Conservation (phyloP, 2,888 invertebrate genomes). For the Ditula angustiorana region DNA sequence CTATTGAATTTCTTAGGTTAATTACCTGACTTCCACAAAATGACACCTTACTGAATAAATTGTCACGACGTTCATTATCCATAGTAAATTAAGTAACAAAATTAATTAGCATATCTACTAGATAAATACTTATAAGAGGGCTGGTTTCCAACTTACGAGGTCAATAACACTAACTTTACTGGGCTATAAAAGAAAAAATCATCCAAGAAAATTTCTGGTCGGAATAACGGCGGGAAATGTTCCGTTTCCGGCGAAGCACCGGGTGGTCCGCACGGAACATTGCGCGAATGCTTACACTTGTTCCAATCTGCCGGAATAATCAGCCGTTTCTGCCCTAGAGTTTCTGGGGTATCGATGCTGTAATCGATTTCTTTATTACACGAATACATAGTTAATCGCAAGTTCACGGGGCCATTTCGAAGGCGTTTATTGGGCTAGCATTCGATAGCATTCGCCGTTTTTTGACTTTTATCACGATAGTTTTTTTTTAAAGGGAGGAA, state of each 20-base stretch:
- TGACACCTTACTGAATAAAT: no score
- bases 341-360: neutral
- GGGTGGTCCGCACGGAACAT: slow-evolving; percentile 53
- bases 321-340: slow-evolving; percentile 21
- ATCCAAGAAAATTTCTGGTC: slow-evolving; percentile 37
- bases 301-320: slow-evolving; percentile 47
- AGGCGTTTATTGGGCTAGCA: no score
- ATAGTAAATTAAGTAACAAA: no score
- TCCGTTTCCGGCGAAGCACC: slow-evolving; percentile 49
- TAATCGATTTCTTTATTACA: neutral
- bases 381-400: neutral
- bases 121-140: no score
- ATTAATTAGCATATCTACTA: no score
- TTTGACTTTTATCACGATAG: no score
- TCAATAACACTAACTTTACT: slow-evolving; percentile 17
- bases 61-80: no score
- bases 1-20: no score
- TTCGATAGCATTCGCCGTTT: no score
- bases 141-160: slow-evolving; percentile 9
- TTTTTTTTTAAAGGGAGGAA: no score
- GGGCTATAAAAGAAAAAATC: slow-evolving; percentile 12
- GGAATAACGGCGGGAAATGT: slow-evolving; percentile 51
- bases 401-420: neutral
- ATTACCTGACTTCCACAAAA: no score
- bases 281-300: slow-evolving; percentile 45